Conservation (phyloP, 2,113 vertebrate genomes). For the Carassius gibelio region DNA sequence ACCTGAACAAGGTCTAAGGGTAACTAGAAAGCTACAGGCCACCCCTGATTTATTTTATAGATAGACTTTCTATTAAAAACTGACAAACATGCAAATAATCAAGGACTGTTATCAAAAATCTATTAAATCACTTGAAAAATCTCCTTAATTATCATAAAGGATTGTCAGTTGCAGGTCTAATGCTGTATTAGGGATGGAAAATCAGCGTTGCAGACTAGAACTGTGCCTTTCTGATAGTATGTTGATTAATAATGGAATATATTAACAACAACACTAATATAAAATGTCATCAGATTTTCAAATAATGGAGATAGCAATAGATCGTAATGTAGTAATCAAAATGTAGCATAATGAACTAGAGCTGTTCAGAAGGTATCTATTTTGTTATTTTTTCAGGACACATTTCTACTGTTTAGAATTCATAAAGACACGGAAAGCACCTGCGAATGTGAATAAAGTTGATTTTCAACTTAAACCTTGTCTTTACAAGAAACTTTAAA, state of each 20-base stretch:
- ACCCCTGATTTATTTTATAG: background rate
- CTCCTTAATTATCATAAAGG: constrained; percentile 3
- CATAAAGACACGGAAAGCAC: constrained; percentile 72
- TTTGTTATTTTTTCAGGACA: constrained; percentile 72
- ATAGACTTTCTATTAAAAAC: background rate
- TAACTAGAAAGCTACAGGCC: too few relatives aligned
- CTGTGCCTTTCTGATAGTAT: constrained; percentile 3
- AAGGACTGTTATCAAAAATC: background rate
- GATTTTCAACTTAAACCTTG: constrained; percentile 83
- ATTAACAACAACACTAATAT: too few relatives aligned
- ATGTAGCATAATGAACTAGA: background rate
- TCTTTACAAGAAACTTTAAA: constrained; percentile 88
- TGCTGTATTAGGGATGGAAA: constrained; percentile 6
- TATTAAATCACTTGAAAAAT: background rate
- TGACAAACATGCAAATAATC: background rate
- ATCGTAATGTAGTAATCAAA: background rate
- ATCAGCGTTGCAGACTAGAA: background rate
- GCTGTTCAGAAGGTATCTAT: constrained; percentile 5
- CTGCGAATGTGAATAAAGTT: constrained; percentile 60
- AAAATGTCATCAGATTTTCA: too few relatives aligned
- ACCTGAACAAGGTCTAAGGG: too few relatives aligned
- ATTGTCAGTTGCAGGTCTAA: constrained; percentile 13
- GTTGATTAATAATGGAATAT: background rate
- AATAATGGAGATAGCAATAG: too few relatives aligned
- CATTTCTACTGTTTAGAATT: constrained; percentile 90